Evolutionary conservation across 2,113 vertebrate species (phyloP).

Genomic region (Cynopterus brachyotis): DNA sequence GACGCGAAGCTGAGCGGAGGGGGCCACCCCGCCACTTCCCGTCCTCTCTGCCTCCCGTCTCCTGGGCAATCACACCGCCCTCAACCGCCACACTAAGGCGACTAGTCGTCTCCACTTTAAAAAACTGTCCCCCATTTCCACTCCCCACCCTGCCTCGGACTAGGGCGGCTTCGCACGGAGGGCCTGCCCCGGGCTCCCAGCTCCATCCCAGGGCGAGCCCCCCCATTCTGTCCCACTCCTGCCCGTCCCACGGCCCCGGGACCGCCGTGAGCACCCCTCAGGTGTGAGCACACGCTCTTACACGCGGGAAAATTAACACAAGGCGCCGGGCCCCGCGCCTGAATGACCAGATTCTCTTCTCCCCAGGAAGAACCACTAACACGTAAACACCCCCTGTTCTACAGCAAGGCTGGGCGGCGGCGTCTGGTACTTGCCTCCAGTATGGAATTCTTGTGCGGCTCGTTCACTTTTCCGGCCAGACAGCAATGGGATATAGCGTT

Average conservation of each 20-base stretch:
- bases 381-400: fast-evolving
- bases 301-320: background rate
- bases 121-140: fast-evolving
- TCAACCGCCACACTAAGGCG: fast-evolving
- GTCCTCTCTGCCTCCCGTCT: no score
- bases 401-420: fast-evolving
- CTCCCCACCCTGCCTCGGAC: background rate
- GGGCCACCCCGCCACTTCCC: no score
- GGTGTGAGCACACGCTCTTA: background rate
- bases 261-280: fast-evolving
- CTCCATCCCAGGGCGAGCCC: fast-evolving
- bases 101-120: background rate
- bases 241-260: fast-evolving
- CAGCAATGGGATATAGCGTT: constrained; percentile 97
- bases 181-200: background rate
- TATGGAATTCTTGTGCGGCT: constrained; percentile 92
- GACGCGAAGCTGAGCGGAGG: no score
- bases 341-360: no score
- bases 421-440: constrained; percentile 87
- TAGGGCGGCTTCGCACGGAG: no score
- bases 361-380: background rate
- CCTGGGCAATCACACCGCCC: background rate
- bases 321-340: no score
- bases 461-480: constrained; percentile 96
- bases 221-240: background rate